These are phyloP conservation scores for Lithobates sylvaticus DNA, from an alignment of 2,797 vertebrate genomes.

Conservation along the genomic window DNA sequence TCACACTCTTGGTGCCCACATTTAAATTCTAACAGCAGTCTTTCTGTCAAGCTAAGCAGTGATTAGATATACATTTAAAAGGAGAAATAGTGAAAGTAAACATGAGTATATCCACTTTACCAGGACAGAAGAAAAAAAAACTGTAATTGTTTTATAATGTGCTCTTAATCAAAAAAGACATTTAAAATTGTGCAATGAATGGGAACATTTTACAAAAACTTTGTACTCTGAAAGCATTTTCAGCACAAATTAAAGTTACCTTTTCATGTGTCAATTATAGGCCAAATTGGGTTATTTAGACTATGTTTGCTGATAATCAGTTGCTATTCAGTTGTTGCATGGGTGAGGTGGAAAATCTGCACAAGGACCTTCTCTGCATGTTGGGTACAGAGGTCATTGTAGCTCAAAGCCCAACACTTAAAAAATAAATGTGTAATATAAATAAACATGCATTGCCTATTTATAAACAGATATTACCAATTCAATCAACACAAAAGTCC, in stretches of 20 bases:
- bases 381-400: no score
- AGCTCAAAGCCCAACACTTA: no score
- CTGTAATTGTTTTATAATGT: neutral
- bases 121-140: neutral
- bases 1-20: conserved; percentile 23
- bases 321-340: neutral
- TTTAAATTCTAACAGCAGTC: conserved; percentile 38
- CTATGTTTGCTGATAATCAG: neutral
- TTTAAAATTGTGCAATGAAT: neutral
- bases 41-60: conserved; percentile 20
- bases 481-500: no score
- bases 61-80: conserved; percentile 44
- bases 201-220: neutral
- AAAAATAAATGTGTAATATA: no score
- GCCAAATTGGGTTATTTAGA: neutral
- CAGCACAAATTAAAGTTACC: neutral
- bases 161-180: neutral
- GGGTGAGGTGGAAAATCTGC: no score
- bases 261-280: neutral
- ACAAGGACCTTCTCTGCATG: no score
- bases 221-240: neutral
- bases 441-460: no score
- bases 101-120: conserved; percentile 14
- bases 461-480: no score
- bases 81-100: conserved; percentile 27